Evolutionary conservation across 2,888 invertebrate species (phyloP).

Genomic region (Adelphocoris suturalis): DNA sequence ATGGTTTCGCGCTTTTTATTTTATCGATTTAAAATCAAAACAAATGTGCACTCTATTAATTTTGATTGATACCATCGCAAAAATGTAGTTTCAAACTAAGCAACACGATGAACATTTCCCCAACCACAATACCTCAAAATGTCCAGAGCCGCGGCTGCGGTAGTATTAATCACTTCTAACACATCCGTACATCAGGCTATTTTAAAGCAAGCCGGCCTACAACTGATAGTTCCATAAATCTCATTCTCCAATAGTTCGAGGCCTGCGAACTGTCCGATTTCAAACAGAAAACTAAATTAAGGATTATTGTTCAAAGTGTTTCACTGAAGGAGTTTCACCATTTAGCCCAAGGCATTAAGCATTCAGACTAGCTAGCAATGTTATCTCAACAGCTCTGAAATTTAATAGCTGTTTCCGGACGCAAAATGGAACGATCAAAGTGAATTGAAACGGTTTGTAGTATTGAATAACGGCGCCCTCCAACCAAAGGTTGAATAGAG

Average conservation of each 20-base stretch:
- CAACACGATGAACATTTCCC: too few species aligned
- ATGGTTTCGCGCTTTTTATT: too few species aligned
- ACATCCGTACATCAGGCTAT: neutral
- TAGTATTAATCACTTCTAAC: too few species aligned
- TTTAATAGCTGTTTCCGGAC: neutral
- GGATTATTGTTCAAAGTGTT: neutral
- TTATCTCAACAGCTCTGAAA: neutral
- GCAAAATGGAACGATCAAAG: constrained; percentile 19
- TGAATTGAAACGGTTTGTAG: neutral
- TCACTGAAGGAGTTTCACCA: neutral
- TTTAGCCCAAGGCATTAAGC: too few species aligned
- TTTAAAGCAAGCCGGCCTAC: neutral
- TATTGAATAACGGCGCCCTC: constrained; percentile 11
- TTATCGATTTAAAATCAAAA: too few species aligned
- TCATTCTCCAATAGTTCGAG: neutral
- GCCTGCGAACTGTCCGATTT: neutral
- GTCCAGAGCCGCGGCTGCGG: too few species aligned
- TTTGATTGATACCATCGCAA: too few species aligned
- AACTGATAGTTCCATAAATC: neutral
- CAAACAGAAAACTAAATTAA: neutral
- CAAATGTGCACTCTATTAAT: too few species aligned
- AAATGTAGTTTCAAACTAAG: too few species aligned
- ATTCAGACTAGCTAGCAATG: neutral
- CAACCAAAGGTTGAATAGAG: constrained; percentile 9
- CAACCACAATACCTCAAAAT: too few species aligned